Conservation (phyloP, 2,888 invertebrate genomes). For the Agonum fuliginosum region DNA sequence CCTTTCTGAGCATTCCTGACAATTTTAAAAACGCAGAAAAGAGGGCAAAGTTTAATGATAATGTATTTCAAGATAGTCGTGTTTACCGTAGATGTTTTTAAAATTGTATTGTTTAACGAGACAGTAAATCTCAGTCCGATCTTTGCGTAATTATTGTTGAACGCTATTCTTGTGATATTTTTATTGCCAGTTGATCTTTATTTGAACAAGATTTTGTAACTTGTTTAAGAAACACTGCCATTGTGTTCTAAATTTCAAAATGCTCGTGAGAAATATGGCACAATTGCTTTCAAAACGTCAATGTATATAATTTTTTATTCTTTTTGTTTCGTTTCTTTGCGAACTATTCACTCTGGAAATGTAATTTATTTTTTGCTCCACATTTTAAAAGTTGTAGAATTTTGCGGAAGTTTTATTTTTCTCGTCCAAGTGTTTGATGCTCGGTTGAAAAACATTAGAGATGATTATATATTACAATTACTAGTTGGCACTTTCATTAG, state of each 20-base stretch:
- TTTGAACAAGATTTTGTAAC: constrained; percentile 57
- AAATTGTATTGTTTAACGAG: constrained; percentile 32
- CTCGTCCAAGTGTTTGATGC: background rate
- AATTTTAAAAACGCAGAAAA: background rate
- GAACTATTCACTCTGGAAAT: constrained; percentile 53
- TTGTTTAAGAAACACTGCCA: constrained; percentile 43
- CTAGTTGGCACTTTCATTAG: constrained; percentile 24
- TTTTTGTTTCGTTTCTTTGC: constrained; percentile 43
- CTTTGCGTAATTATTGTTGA: constrained; percentile 53
- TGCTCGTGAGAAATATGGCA: constrained; percentile 45
- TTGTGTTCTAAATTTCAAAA: constrained; percentile 57
- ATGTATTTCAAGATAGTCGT: background rate
- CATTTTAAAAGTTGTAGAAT: constrained; percentile 14
- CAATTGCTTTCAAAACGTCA: constrained; percentile 57
- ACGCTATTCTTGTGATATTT: constrained; percentile 51
- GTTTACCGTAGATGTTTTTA: background rate
- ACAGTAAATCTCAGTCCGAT: constrained; percentile 30
- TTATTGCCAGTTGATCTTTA: constrained; percentile 55
- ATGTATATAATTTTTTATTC: constrained; percentile 44
- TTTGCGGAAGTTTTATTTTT: background rate
- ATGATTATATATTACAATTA: constrained; percentile 1
- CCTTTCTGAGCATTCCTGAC: background rate
- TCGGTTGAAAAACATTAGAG: background rate
- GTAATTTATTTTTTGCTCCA: constrained; percentile 37
- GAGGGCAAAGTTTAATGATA: background rate